These are phyloP conservation scores for Hypotaenidia okinawae DNA, from an alignment of 2,797 vertebrate species.

Conservation along the genomic window DNA sequence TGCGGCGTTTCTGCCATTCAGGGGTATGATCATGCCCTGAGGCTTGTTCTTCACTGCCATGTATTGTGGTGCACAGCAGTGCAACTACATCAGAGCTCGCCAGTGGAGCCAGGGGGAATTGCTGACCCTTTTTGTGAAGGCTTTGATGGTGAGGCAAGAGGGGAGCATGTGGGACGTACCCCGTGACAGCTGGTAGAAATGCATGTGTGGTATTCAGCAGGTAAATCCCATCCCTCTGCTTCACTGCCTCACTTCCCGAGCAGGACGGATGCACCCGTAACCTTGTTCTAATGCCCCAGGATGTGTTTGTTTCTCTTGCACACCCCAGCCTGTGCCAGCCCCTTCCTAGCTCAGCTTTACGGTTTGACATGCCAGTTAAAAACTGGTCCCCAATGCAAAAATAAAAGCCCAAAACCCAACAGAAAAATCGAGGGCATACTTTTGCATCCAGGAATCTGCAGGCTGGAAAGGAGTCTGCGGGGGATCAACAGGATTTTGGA, in stretches of 20 bases:
- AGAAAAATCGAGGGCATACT: neutral
- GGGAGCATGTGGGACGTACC: rapidly evolving
- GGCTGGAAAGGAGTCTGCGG: neutral
- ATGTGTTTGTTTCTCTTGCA: neutral
- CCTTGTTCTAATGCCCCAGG: neutral
- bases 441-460: slow-evolving; percentile 10
- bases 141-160: neutral
- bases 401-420: neutral
- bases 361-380: rapidly evolving
- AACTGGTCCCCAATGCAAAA: neutral
- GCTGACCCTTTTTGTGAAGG: neutral
- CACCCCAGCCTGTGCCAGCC: neutral
- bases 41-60: neutral
- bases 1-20: neutral
- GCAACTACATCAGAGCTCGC: rapidly evolving
- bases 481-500: neutral
- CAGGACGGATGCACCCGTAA: neutral
- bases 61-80: neutral
- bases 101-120: neutral
- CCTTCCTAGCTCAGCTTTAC: neutral
- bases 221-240: neutral
- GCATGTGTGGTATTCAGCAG: rapidly evolving
- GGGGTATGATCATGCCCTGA: rapidly evolving
- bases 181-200: neutral
- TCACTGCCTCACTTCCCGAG: neutral